These are phyloP conservation scores for Acrossocheilus fasciatus DNA, from an alignment of 2,797 vertebrate genomes.

Conservation along the genomic window DNA sequence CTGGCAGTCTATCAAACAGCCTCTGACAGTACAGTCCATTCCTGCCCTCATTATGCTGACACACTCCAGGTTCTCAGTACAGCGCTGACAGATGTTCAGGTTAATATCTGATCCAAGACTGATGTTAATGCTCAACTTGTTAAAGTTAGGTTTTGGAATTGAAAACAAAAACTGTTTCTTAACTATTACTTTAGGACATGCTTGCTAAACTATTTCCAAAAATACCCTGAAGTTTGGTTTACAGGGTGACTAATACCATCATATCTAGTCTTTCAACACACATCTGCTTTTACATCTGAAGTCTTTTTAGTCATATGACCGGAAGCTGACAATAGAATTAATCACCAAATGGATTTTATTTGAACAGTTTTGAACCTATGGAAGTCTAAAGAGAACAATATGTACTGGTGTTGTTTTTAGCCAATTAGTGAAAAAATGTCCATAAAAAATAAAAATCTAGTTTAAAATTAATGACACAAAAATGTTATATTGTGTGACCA, in stretches of 20 bases:
- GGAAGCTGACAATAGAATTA: conserved; percentile 13
- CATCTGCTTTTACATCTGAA: neutral
- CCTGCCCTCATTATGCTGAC: conserved; percentile 47
- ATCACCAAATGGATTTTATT: conserved; percentile 5
- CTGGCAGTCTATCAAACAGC: conserved; percentile 51
- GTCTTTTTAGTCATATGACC: conserved; percentile 26
- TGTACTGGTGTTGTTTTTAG: neutral
- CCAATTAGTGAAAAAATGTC: neutral
- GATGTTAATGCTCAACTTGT: neutral
- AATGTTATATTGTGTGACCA: too few species aligned
- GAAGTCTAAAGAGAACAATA: conserved; percentile 1
- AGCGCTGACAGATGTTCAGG: conserved; percentile 2
- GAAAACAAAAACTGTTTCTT: neutral
- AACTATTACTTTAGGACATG: conserved; percentile 1
- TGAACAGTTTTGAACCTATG: neutral
- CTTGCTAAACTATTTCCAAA: conserved; percentile 16
- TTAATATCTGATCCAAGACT: conserved; percentile 23
- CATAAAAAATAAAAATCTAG: neutral
- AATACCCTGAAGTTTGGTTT: neutral
- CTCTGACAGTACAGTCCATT: conserved; percentile 53
- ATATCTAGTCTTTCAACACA: conserved; percentile 26
- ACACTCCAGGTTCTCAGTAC: conserved; percentile 19
- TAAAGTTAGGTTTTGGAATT: neutral
- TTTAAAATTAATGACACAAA: neutral
- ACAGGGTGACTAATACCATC: conserved; percentile 21